Conservation (phyloP, 2,113 vertebrate species). For the Serinus canaria region DNA sequence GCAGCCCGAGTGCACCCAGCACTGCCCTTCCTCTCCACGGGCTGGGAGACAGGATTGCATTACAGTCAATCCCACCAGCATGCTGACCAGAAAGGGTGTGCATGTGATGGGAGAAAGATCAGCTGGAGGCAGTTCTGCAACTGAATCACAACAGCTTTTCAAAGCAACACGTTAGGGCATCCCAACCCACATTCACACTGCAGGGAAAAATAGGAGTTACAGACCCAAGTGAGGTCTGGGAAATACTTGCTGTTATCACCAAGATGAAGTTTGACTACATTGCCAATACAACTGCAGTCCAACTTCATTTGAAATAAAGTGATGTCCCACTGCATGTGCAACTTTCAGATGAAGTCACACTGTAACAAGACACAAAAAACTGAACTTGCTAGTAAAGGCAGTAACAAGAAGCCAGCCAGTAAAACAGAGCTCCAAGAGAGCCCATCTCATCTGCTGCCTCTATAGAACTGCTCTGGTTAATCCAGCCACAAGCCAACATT, state of each 20-base stretch:
- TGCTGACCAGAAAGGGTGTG: neutral
- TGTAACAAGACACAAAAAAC: neutral
- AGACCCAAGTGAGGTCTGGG: neutral
- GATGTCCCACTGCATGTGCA: neutral
- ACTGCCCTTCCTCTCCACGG: neutral
- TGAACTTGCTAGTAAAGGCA: neutral
- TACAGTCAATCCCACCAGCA: neutral
- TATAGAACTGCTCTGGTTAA: constrained; percentile 15
- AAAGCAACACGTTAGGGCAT: neutral
- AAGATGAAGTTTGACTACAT: neutral
- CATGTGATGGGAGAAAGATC: rapidly evolving
- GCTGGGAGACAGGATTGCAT: neutral
- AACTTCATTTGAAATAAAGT: neutral
- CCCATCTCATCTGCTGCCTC: neutral
- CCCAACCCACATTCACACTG: neutral
- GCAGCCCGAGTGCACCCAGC: neutral
- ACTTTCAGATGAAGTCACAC: constrained; percentile 30
- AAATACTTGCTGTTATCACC: neutral
- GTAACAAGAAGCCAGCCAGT: neutral
- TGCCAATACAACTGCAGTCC: neutral
- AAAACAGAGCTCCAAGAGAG: neutral
- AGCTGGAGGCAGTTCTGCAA: neutral
- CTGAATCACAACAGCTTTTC: neutral
- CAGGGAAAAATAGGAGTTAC: neutral
- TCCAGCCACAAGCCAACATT: neutral